Conservation (phyloP, 2,888 invertebrate genomes). For the Gastrophysa polygoni region DNA sequence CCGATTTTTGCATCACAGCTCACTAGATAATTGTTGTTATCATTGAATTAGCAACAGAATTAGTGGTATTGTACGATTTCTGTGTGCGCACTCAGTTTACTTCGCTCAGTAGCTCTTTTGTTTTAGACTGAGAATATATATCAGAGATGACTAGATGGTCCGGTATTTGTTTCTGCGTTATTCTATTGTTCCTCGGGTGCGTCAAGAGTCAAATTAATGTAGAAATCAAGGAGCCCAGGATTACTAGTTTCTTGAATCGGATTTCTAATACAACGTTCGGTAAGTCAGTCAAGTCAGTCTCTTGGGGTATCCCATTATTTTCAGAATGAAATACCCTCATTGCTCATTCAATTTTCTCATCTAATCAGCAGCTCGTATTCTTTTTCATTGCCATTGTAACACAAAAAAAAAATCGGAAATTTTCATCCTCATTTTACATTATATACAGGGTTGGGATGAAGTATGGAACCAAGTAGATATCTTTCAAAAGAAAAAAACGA, state of each 20-base stretch:
- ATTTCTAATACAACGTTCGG: slow-evolving; percentile 50
- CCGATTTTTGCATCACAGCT: slow-evolving; percentile 9
- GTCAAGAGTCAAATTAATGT: slow-evolving; percentile 38
- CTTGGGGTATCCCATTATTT: too few species aligned
- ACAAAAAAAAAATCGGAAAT: too few species aligned
- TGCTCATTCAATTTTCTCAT: too few species aligned
- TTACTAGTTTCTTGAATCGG: slow-evolving; percentile 45
- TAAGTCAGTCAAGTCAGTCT: too few species aligned
- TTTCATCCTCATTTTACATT: too few species aligned
- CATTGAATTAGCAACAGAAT: background rate
- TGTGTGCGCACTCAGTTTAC: background rate
- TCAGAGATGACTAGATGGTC: slow-evolving; percentile 14
- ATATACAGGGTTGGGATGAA: too few species aligned
- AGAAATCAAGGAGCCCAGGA: slow-evolving; percentile 40
- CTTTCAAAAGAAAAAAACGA: too few species aligned
- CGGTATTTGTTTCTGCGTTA: slow-evolving; percentile 23
- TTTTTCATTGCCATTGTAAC: too few species aligned
- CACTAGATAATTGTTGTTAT: background rate
- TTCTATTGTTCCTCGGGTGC: slow-evolving; percentile 19
- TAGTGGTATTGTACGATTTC: background rate
- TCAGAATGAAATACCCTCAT: too few species aligned
- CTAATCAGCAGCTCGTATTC: too few species aligned
- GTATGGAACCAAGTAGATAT: too few species aligned
- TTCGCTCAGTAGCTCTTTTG: slow-evolving; percentile 7
- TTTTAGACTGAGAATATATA: background rate